Evolutionary conservation across 2,113 vertebrate species (phyloP).

Genomic region (Dascyllus trimaculatus): DNA sequence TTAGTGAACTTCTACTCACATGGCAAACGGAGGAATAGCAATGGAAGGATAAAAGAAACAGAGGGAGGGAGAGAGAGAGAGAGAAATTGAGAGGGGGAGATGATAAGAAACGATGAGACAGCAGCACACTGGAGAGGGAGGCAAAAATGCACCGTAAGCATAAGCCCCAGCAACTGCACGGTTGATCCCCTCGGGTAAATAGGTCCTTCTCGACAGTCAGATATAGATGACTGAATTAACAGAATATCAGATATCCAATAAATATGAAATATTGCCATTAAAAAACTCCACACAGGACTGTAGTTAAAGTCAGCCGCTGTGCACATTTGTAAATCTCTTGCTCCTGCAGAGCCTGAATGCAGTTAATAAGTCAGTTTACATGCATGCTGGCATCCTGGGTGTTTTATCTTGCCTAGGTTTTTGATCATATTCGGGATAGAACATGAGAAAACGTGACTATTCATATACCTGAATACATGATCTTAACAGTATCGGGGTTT

Average conservation of each 20-base stretch:
- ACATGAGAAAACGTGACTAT: too few species aligned
- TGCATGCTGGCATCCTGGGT: too few species aligned
- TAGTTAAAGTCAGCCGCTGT: constrained; percentile 10
- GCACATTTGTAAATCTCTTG: too few species aligned
- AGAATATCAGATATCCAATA: constrained; percentile 24
- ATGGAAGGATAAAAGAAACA: constrained; percentile 11
- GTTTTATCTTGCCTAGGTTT: too few species aligned
- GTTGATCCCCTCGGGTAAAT: constrained; percentile 38
- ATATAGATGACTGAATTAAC: constrained; percentile 44
- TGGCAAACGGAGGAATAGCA: constrained; percentile 13
- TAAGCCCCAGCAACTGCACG: constrained; percentile 18
- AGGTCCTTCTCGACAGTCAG: constrained; percentile 18
- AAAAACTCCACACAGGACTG: not conserved
- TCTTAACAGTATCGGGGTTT: too few species aligned
- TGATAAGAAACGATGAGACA: constrained; percentile 65
- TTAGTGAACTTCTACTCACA: constrained; percentile 90
- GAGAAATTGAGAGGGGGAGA: constrained; percentile 32
- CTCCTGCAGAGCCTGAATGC: too few species aligned
- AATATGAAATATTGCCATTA: constrained; percentile 31
- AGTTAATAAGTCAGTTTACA: too few species aligned
- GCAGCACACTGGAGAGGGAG: constrained; percentile 35
- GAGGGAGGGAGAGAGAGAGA: not conserved
- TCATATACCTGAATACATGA: too few species aligned
- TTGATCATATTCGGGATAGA: too few species aligned
- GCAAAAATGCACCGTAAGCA: constrained; percentile 47